These are phyloP conservation scores for Ceratosolen solmsi DNA, from an alignment of 1,140 invertebrate species.

Conservation along the genomic window DNA sequence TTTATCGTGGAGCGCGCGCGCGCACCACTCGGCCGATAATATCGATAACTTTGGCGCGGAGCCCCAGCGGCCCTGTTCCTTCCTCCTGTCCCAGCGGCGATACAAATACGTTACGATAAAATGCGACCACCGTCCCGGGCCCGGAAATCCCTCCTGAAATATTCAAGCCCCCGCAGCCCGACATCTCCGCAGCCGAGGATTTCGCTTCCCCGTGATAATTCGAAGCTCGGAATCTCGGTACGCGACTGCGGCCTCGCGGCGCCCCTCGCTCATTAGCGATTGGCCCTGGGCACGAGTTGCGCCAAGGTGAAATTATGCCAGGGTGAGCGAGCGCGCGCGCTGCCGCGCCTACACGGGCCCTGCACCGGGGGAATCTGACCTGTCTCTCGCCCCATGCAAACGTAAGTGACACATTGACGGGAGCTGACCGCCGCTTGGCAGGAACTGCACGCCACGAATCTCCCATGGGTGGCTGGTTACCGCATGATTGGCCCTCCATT, in stretches of 20 bases:
- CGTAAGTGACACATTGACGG: conserved; percentile 74
- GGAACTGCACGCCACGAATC: conserved; percentile 48
- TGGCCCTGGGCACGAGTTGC: conserved; percentile 54
- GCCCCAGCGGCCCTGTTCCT: not conserved
- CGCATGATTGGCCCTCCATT: conserved; percentile 74
- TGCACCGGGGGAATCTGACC: conserved; percentile 65
- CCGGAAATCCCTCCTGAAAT: conserved; percentile 21
- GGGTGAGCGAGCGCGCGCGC: conserved; percentile 40
- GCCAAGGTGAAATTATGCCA: conserved; percentile 35
- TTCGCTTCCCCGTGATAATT: no score
- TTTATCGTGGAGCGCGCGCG: no score
- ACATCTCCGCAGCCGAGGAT: no score
- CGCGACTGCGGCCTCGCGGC: not conserved
- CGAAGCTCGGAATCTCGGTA: conserved; percentile 31
- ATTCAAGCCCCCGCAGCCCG: conserved; percentile 17
- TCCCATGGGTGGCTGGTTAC: conserved; percentile 72
- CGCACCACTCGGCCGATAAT: no score
- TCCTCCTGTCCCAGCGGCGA: not conserved
- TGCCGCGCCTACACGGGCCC: no score
- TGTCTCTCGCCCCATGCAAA: conserved; percentile 64
- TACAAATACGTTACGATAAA: no score
- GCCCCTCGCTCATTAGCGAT: conserved; percentile 54
- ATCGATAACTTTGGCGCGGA: not conserved
- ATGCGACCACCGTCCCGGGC: not conserved
- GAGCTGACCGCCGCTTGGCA: conserved; percentile 71